phyloP scores from a whole-genome alignment of 2,888 invertebrate genomes.

The Synanthedon andrenaeformis region DNA sequence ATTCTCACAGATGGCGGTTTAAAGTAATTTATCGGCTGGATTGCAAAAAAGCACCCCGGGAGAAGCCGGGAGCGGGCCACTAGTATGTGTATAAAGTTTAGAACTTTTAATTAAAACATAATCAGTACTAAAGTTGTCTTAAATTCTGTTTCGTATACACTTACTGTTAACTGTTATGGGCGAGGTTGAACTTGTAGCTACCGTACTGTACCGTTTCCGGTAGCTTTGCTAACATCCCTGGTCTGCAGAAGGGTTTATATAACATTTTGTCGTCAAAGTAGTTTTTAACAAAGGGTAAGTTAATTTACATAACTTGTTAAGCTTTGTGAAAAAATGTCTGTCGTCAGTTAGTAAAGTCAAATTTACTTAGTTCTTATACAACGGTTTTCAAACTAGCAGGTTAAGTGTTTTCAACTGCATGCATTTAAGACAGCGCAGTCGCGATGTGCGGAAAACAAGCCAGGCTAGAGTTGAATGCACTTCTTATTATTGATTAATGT shows the following conservation, averaged over 20 bases:
- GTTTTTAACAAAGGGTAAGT: background rate
- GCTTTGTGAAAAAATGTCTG: background rate
- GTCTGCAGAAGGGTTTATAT: background rate
- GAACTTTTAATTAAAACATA: too few species aligned
- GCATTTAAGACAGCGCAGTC: conserved; percentile 15
- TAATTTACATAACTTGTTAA: background rate
- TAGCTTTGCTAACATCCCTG: background rate
- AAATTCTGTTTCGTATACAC: too few species aligned
- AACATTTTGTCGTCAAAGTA: background rate
- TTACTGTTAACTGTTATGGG: too few species aligned
- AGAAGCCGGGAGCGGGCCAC: too few species aligned
- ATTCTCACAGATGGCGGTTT: too few species aligned
- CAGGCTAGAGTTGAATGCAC: conserved; percentile 20
- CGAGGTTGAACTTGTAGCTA: background rate
- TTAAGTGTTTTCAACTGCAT: background rate
- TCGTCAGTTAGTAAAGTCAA: background rate
- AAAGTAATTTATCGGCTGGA: too few species aligned
- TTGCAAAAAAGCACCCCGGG: too few species aligned
- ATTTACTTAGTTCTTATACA: background rate
- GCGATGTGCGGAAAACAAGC: conserved; percentile 14
- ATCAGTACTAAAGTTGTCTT: too few species aligned
- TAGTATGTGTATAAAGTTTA: too few species aligned
- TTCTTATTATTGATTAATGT: conserved; percentile 19
- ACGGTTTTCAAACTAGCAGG: background rate
- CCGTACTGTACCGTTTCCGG: too few species aligned